phyloP scores from a whole-genome alignment of 2,888 invertebrate species.

The Dendrolimus pini region DNA sequence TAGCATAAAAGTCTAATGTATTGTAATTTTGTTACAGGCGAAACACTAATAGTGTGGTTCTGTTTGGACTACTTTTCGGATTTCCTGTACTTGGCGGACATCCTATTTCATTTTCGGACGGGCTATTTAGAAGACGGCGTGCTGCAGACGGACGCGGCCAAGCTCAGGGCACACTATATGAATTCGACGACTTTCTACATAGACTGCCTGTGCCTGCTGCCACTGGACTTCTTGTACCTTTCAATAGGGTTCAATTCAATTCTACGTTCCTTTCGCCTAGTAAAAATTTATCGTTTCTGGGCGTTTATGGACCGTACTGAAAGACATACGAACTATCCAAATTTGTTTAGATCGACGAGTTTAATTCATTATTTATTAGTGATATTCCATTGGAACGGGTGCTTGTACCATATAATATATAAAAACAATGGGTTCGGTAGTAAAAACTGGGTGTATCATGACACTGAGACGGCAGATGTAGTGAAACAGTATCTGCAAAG shows the following conservation, averaged over 20 bases:
- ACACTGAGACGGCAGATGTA: slow-evolving; percentile 90
- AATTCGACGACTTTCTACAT: slow-evolving; percentile 98
- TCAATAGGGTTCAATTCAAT: slow-evolving; percentile 98
- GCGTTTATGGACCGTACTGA: slow-evolving; percentile 99
- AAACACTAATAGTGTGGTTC: slow-evolving; percentile 96
- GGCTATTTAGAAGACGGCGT: slow-evolving; percentile 99
- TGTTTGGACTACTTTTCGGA: slow-evolving; percentile 98
- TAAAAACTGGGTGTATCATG: slow-evolving; percentile 94
- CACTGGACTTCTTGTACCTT: slow-evolving; percentile 97
- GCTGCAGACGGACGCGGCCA: slow-evolving; percentile 95
- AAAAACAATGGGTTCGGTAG: slow-evolving; percentile 96
- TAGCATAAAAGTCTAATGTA: too few species aligned
- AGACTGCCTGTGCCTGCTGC: slow-evolving; percentile 97
- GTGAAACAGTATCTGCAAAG: slow-evolving; percentile 97
- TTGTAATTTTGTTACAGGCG: slow-evolving; percentile 74
- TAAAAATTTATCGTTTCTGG: slow-evolving; percentile 99
- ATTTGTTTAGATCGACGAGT: slow-evolving; percentile 94
- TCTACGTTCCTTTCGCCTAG: slow-evolving; percentile 94
- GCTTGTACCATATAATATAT: slow-evolving; percentile 97
- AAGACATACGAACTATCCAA: slow-evolving; percentile 98
- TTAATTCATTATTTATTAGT: slow-evolving; percentile 97
- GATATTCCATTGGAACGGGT: slow-evolving; percentile 99
- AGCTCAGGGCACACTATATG: slow-evolving; percentile 97
- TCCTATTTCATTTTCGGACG: slow-evolving; percentile 97
- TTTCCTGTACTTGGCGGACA: slow-evolving; percentile 96